phyloP scores from a whole-genome alignment of 2,113 vertebrate genomes.

The Gadus macrocephalus region DNA sequence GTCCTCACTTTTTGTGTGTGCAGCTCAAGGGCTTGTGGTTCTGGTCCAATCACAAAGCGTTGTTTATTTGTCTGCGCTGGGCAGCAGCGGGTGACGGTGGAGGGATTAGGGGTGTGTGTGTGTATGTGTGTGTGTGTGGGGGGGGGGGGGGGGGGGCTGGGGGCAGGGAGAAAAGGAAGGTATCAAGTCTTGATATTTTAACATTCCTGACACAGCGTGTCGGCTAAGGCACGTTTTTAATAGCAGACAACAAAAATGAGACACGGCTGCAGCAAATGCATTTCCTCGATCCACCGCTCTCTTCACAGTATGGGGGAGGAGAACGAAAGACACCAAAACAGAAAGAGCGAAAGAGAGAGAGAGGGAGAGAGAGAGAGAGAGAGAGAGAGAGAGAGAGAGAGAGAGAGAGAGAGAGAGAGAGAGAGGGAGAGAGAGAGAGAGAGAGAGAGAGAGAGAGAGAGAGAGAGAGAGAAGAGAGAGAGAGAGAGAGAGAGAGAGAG shows the following conservation, averaged over 20 bases:
- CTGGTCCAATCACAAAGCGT: not conserved
- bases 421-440: not conserved
- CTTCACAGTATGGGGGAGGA: not conserved
- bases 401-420: no score
- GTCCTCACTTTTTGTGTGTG: no score
- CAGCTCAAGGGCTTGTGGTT: not conserved
- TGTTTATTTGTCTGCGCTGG: conserved; percentile 6
- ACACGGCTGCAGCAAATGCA: no score
- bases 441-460: no score
- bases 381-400: not conserved
- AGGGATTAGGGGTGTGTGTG: not conserved
- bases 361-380: not conserved
- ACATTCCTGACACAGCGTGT: conserved; percentile 3
- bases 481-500: not conserved
- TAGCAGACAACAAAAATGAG: no score
- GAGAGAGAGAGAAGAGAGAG: not conserved
- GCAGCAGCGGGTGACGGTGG: not conserved
- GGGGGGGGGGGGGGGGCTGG: not conserved
- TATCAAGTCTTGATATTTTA: conserved; percentile 9
- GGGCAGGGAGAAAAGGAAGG: not conserved
- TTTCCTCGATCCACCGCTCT: no score
- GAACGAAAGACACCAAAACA: not conserved
- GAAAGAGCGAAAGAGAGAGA: not conserved
- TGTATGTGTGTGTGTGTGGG: no score
- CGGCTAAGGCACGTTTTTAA: no score